phyloP scores from a whole-genome alignment of 1,140 invertebrate species.

The Rhynchophorus ferrugineus region DNA sequence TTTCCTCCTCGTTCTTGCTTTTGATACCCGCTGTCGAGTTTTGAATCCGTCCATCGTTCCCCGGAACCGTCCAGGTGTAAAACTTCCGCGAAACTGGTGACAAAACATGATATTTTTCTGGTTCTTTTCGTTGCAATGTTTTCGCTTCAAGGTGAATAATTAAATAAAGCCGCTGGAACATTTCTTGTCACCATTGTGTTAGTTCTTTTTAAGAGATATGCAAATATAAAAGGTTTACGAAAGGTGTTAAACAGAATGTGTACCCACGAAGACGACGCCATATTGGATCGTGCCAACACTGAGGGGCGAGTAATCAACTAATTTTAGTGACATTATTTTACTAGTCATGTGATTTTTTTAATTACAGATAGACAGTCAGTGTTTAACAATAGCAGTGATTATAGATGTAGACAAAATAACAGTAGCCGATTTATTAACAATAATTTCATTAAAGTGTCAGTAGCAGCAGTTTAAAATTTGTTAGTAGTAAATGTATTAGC shows the following conservation, averaged over 20 bases:
- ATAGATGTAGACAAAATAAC: slow-evolving; percentile 16
- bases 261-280: slow-evolving; percentile 29
- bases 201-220: neutral
- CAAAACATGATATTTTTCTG: neutral
- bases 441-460: slow-evolving; percentile 5
- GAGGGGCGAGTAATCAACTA: slow-evolving; percentile 39
- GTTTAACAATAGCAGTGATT: slow-evolving; percentile 35
- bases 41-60: too few relatives aligned
- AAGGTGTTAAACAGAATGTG: slow-evolving; percentile 28
- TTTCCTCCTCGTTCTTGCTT: too few relatives aligned
- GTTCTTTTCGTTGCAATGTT: too few relatives aligned
- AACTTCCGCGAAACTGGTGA: neutral
- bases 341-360: slow-evolving; percentile 35
- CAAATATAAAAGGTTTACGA: too few relatives aligned
- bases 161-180: too few relatives aligned
- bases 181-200: neutral
- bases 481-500: slow-evolving; percentile 24
- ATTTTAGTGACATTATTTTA: slow-evolving; percentile 30
- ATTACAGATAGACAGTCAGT: slow-evolving; percentile 25
- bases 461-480: slow-evolving; percentile 16
- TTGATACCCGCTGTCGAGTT: too few relatives aligned
- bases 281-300: slow-evolving; percentile 32
- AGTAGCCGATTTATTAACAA: slow-evolving; percentile 17
- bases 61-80: slow-evolving; percentile 4
- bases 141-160: too few relatives aligned